Evolutionary conservation across 1,140 invertebrate genomes (phyloP).

Genomic region (Centruroides sculpturatus): DNA sequence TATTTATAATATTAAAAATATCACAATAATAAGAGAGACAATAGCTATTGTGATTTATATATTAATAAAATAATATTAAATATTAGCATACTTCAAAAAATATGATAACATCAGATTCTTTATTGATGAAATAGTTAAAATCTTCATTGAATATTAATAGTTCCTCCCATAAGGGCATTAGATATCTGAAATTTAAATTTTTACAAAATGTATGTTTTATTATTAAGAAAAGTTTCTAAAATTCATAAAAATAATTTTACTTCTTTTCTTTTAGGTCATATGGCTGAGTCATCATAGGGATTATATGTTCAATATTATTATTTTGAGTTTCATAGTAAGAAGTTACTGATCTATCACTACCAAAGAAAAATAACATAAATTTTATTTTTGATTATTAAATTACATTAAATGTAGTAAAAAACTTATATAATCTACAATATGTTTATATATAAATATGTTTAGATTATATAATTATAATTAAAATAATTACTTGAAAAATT

Average conservation of each 20-base stretch:
- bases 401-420: too few relatives aligned
- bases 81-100: conserved; percentile 39
- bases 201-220: too few relatives aligned
- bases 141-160: conserved; percentile 45
- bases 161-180: conserved; percentile 45
- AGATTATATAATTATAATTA: too few relatives aligned
- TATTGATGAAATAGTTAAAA: conserved; percentile 34
- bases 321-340: conserved; percentile 31
- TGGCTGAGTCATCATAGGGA: conserved; percentile 33
- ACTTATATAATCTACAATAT: too few relatives aligned
- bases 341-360: conserved; percentile 22
- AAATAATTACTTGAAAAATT: too few relatives aligned
- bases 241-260: not conserved
- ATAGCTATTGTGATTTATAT: too few relatives aligned
- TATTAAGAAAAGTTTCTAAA: not conserved
- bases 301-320: conserved; percentile 25
- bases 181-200: conserved; percentile 16
- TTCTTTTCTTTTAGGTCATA: conserved; percentile 31
- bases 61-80: too few relatives aligned
- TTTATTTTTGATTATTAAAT: not conserved
- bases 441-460: too few relatives aligned
- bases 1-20: too few relatives aligned
- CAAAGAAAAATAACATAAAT: not conserved
- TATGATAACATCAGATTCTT: conserved; percentile 34
- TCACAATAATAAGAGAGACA: too few relatives aligned